A percentile compares a stretch with the other conserved stretches of the same genome.
phyloP scores from a whole-genome alignment of 2,797 vertebrate species.

The Alauda arvensis region DNA sequence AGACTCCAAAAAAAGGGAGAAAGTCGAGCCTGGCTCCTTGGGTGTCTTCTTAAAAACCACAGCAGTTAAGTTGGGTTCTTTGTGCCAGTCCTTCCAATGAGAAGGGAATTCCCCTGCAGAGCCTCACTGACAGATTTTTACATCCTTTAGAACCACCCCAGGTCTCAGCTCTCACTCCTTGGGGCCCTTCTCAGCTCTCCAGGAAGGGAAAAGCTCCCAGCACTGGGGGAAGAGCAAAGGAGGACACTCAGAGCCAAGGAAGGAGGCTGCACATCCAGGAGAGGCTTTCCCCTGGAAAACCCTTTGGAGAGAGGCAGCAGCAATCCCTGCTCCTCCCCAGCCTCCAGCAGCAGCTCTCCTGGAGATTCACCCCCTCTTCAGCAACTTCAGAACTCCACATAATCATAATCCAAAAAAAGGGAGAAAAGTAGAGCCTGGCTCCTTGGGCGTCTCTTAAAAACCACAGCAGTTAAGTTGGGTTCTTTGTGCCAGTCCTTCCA shows the following conservation, averaged over 20 bases:
- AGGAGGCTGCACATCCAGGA: too few relatives aligned
- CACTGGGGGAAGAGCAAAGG: fast-evolving
- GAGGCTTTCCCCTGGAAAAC: not conserved
- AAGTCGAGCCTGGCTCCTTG: not conserved
- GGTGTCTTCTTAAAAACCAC: not conserved
- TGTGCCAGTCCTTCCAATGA: too few relatives aligned
- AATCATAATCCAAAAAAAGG: not conserved
- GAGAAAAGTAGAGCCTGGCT: not conserved
- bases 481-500: not conserved
- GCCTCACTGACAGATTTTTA: fast-evolving
- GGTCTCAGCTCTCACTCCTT: not conserved
- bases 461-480: fast-evolving
- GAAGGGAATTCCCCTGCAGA: not conserved
- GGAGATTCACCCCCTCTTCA: too few relatives aligned
- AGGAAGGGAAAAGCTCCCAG: not conserved
- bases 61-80: not conserved
- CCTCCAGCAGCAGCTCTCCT: not conserved
- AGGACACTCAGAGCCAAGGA: not conserved
- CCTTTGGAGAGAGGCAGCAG: not conserved
- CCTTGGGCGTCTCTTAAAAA: not conserved
- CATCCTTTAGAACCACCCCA: not conserved
- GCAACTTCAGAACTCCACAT: not conserved
- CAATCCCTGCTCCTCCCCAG: not conserved
- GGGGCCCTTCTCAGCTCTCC: not conserved
- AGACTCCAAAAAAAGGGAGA: not conserved